Base-by-base conservation (phyloP, 2,113 vertebrate species). In the Oostethus manadensis region DNA sequence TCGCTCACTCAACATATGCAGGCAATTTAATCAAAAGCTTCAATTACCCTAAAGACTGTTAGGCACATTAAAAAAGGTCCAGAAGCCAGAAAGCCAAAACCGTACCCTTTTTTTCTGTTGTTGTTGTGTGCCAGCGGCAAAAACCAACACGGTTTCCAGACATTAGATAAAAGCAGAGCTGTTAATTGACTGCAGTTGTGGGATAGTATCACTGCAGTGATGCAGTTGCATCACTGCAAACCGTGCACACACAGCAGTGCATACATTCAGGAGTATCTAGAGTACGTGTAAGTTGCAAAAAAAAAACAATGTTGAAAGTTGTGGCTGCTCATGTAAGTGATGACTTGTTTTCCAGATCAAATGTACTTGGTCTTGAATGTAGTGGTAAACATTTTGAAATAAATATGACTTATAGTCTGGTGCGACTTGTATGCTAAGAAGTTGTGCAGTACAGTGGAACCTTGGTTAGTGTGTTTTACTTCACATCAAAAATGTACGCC, bases 101-200 rank as follows among this genome's bases (percentile, higher is more conserved):
- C 11, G 13, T 33, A 33, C 29, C 29, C 6, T 3, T 29, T 13
- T 40, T 40, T 40, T 11, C 10, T 29, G 14, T 51, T 29, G 26
- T 8, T 26, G 22, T 6, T 51, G 20, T 50, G 48, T 15, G 49
- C 49, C 4, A 8, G 6, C 8, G 26, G 49, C 49, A 26, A 26
- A 51, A 51, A 51, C 22, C 29, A 8, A 29, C 49, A 51, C 38
- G 13, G 15, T 16, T 51, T 15, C 15, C 23, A 8, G 14, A 51
- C 15, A 22, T 3, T 23, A 51, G 49, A 2, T 60, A 11, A 51
- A 61, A 62, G 58, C 47, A 43, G 50, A 62, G 29, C 26, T 35
- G 50, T 17, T 65, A 69, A 74, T 64, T 47, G 57, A 33, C 29
- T 56, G 38, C 65, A 70, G 63, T 56, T 59, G 60, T 51, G 49